Evolutionary conservation across 2,797 vertebrate genomes (phyloP).

Genomic region (Catharus ustulatus): DNA sequence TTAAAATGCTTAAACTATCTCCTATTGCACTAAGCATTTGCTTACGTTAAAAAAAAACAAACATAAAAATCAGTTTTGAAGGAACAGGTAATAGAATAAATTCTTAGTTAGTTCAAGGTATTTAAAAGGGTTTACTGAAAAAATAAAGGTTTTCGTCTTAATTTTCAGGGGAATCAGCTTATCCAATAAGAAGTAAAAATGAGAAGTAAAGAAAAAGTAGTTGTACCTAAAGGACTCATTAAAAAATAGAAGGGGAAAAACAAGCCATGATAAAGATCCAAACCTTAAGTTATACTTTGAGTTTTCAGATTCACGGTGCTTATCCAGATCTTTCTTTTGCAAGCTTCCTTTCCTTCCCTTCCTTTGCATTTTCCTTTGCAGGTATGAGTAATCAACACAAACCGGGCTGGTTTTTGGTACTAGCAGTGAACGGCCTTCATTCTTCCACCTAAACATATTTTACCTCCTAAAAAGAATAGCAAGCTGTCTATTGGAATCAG

Average conservation of each 20-base stretch:
- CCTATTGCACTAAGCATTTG: background rate
- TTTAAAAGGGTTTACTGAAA: background rate
- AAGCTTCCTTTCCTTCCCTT: background rate
- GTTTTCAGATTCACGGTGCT: background rate
- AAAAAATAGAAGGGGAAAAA: background rate
- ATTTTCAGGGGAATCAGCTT: background rate
- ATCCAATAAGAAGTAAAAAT: background rate
- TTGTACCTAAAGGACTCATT: background rate
- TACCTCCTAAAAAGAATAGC: background rate
- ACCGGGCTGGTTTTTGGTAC: background rate
- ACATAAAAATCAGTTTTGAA: background rate
- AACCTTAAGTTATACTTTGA: background rate
- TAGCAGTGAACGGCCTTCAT: background rate
- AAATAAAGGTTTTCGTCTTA: background rate
- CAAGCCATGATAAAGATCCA: background rate
- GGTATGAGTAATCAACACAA: background rate
- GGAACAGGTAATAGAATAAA: background rate
- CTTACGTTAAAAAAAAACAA: background rate
- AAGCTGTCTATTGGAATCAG: background rate
- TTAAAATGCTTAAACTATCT: background rate
- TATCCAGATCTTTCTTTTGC: background rate
- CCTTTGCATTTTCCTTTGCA: background rate
- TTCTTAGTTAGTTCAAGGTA: background rate
- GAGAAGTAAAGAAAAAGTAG: background rate
- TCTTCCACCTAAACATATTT: background rate